Percentiles rank a stretch among this genome's conserved stretches.
Conservation (phyloP, 2,113 vertebrate species). For the Calidris pugnax region DNA sequence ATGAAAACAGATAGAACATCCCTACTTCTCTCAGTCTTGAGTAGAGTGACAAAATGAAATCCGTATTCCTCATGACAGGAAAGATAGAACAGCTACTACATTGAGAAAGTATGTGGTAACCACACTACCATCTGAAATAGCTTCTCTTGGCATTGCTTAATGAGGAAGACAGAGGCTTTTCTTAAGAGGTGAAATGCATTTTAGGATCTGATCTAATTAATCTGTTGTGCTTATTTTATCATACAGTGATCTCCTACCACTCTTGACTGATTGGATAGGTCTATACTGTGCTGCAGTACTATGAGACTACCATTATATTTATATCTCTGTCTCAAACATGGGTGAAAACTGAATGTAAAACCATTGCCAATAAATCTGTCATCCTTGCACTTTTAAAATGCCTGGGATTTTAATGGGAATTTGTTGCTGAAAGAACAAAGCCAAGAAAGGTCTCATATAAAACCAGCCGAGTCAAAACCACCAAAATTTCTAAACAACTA, state of each 20-base stretch:
- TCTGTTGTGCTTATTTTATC: not conserved
- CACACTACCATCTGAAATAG: not conserved
- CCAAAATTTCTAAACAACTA: not conserved
- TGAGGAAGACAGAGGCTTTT: not conserved
- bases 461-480: not conserved
- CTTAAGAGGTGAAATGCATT: not conserved
- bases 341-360: not conserved
- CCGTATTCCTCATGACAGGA: not conserved
- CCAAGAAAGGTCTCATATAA: not conserved
- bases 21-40: not conserved
- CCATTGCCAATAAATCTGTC: not conserved
- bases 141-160: not conserved
- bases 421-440: not conserved
- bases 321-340: not conserved
- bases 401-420: not conserved
- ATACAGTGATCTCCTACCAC: rapidly evolving
- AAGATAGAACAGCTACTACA: not conserved
- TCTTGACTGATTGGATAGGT: not conserved
- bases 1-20: not conserved
- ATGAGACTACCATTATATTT: not conserved
- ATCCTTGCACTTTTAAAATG: not conserved
- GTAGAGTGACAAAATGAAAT: not conserved
- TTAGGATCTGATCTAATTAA: not conserved
- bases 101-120: not conserved
- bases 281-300: not conserved